A percentile compares a stretch with the other conserved stretches of the same genome.
These are phyloP conservation scores for Podarcis siculus DNA, from an alignment of 2,797 vertebrate genomes.

Conservation along the genomic window DNA sequence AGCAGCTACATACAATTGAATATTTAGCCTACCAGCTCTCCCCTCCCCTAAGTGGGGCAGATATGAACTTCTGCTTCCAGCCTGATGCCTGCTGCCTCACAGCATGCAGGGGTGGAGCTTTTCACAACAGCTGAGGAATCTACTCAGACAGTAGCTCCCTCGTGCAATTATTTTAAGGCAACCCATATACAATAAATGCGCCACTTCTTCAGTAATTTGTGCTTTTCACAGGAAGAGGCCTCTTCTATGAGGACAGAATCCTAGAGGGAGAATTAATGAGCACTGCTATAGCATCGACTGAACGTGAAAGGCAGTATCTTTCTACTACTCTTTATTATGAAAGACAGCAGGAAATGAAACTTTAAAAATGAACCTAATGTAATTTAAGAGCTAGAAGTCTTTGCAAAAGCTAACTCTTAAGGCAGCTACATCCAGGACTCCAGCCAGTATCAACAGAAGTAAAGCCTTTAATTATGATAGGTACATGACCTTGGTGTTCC, in stretches of 20 bases:
- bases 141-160: background rate
- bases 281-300: background rate
- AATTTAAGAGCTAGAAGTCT: slow-evolving; percentile 2
- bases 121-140: background rate
- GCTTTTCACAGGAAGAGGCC: background rate
- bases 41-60: background rate
- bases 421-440: background rate
- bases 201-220: background rate
- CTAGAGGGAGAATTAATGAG: slow-evolving; percentile 27
- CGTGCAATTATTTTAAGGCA: slow-evolving; percentile 3
- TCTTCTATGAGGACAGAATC: background rate
- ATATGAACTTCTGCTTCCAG: background rate
- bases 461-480: background rate
- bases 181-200: background rate
- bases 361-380: slow-evolving; percentile 22
- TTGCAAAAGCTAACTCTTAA: background rate
- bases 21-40: background rate
- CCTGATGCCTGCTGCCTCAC: background rate
- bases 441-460: background rate
- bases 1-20: background rate
- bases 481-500: background rate
- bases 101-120: background rate
- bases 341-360: slow-evolving; percentile 8
- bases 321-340: background rate
- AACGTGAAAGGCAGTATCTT: slow-evolving; percentile 2